These are phyloP conservation scores for Rhinolophus sinicus DNA, from an alignment of 2,113 vertebrate species.

Conservation along the genomic window DNA sequence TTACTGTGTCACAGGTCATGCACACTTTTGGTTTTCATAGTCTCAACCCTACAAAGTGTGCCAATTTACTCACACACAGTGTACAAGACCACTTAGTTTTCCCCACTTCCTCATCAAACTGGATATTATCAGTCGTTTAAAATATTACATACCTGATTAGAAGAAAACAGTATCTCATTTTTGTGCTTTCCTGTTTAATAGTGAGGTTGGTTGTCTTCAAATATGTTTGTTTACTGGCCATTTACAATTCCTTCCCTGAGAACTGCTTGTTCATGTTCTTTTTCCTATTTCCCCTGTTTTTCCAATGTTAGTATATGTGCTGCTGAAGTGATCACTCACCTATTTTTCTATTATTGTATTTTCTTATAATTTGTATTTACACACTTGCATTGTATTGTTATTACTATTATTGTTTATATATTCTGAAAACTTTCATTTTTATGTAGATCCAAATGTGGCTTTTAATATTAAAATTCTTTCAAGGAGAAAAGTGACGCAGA, in stretches of 20 bases:
- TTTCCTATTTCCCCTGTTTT: background rate
- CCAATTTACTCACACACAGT: background rate
- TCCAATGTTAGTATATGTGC: background rate
- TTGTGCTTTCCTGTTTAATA: background rate
- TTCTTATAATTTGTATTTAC: background rate
- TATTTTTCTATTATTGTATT: background rate
- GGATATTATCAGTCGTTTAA: background rate
- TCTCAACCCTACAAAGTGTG: background rate
- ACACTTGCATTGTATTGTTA: background rate
- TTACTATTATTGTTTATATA: background rate
- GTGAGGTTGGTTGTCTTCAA: background rate
- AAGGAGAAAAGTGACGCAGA: slow-evolving; percentile 36
- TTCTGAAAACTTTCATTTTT: background rate
- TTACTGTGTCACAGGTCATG: background rate
- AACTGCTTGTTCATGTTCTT: background rate
- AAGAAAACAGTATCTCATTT: background rate
- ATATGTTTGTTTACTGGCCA: background rate
- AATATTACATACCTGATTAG: background rate
- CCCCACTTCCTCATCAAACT: background rate
- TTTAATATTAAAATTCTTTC: slow-evolving; percentile 38
- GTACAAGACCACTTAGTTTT: background rate
- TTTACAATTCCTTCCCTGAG: slow-evolving; percentile 33
- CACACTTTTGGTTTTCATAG: background rate
- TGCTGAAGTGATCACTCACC: too few relatives aligned
- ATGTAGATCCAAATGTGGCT: background rate